Conservation (phyloP, 2,888 invertebrate genomes). For the Argynnis bischoffii region DNA sequence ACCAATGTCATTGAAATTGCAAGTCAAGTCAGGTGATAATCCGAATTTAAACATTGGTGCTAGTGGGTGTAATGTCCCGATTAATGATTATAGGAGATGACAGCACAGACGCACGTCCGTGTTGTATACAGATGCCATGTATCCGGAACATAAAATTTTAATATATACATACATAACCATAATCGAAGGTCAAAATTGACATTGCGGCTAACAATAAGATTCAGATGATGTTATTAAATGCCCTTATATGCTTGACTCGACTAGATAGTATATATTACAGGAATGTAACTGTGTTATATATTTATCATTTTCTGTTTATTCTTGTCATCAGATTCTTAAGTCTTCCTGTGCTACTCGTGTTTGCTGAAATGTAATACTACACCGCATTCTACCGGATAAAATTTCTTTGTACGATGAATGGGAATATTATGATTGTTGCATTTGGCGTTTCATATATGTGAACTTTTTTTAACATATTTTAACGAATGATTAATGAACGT, state of each 20-base stretch:
- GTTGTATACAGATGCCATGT: slow-evolving; percentile 16
- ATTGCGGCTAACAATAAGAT: no score
- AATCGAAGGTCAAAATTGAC: no score
- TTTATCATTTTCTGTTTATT: not conserved
- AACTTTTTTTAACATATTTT: slow-evolving; percentile 4
- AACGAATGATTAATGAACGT: not conserved
- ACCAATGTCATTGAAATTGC: slow-evolving; percentile 39
- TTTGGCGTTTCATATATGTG: slow-evolving; percentile 11
- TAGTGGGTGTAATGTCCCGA: slow-evolving; percentile 47
- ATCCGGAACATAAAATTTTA: not conserved
- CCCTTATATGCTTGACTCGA: no score
- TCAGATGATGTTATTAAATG: no score
- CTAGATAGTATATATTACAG: no score
- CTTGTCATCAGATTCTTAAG: not conserved
- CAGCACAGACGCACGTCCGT: slow-evolving; percentile 43
- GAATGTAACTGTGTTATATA: not conserved
- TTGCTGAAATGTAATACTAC: not conserved
- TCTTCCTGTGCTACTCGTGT: not conserved
- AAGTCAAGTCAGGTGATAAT: slow-evolving; percentile 50
- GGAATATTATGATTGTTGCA: not conserved
- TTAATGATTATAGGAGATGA: slow-evolving; percentile 51
- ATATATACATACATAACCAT: no score
- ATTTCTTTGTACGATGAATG: not conserved
- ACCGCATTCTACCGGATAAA: not conserved
- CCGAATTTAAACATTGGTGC: slow-evolving; percentile 55